Base-by-base conservation (phyloP, 2,797 vertebrate species). In the Sparidentex hasta region DNA sequence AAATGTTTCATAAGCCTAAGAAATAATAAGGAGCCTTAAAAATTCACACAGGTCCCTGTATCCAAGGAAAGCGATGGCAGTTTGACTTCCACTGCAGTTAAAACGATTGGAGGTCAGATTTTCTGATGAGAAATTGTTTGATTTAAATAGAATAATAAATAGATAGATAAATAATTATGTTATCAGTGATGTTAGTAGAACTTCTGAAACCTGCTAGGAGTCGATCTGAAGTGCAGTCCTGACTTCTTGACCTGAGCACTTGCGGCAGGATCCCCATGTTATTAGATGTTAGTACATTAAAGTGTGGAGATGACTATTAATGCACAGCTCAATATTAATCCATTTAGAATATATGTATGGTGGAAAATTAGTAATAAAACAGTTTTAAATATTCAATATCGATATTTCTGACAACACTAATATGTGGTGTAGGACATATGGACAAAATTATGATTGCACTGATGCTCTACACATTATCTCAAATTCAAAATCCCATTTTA, bases 61-160 rank as follows among this genome's bases (percentile, higher is more conserved):
- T 47, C 20, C 11, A 3, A 21, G 20, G 6, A 64, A 67, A 51
- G 23, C 6, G 4, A 29, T 29, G 13, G 18, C 9, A 29, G 18
- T 11, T 7, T 50, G 9, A 46, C 20, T 46, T 58, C 55, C 29
- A 48, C 4, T 16, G 13, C 12, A 46, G 18, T 63, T 27, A 21
- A 62, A 41, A n/a, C 20, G 17, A 14, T 55, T 27, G 4, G 20
- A n/a, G 16, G 47, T 21, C 29, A 38, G 47, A 51, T 38, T 21
- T 65, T 11, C 38, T 55, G 14, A 43, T 27, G 51, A 67, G 3
- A 5, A 54, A 17, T 55, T 0, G 23, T 23, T 73, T 17, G 8
- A 44, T 20, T 56, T 69, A 74, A 41, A 29, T 14, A 57, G 65
- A 41, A 29, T 14, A 57, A 65, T 46, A 9, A 47, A 68, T 44